A percentile compares a stretch with the other conserved stretches of the same genome.
Conservation (phyloP, 35 echinoderm and acorn worm species). For the Ophiothrix spiculata region DNA sequence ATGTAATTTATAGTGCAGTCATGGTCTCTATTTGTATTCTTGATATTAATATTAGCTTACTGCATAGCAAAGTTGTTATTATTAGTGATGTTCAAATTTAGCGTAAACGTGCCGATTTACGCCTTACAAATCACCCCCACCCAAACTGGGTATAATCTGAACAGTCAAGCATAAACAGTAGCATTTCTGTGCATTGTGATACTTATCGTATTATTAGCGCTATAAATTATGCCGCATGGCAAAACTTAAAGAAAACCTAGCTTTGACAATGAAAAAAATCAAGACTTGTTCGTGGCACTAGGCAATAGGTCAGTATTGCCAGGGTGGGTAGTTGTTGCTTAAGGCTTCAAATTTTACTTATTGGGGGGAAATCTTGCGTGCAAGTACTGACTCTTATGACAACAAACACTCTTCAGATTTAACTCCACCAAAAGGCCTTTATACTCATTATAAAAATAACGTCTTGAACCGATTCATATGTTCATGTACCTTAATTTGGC, state of each 20-base stretch:
- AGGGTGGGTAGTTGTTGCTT: background rate
- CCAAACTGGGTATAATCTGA: background rate
- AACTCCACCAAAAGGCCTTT: background rate
- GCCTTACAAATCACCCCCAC: background rate
- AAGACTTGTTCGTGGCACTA: background rate
- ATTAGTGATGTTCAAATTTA: background rate
- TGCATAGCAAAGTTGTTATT: too few relatives aligned
- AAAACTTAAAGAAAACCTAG: background rate
- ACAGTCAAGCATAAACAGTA: slow-evolving; percentile 3
- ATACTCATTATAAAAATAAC: background rate
- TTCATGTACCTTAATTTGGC: slow-evolving; percentile 8
- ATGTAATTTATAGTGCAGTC: too few relatives aligned
- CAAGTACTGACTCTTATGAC: background rate
- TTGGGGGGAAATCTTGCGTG: slow-evolving; percentile 7
- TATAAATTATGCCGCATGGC: slow-evolving; percentile 5
- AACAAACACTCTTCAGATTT: background rate
- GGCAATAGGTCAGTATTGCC: background rate
- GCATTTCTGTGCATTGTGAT: slow-evolving; percentile 6
- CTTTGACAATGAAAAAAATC: background rate
- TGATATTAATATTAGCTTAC: too few relatives aligned
- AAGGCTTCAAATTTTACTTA: background rate
- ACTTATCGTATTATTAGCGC: slow-evolving; percentile 13
- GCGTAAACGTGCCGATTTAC: background rate
- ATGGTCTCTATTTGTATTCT: too few relatives aligned
- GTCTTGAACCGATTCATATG: background rate